phyloP scores from a whole-genome alignment of 64 coral and sea anemone species.

The Hydrozoanthus tunicans region DNA sequence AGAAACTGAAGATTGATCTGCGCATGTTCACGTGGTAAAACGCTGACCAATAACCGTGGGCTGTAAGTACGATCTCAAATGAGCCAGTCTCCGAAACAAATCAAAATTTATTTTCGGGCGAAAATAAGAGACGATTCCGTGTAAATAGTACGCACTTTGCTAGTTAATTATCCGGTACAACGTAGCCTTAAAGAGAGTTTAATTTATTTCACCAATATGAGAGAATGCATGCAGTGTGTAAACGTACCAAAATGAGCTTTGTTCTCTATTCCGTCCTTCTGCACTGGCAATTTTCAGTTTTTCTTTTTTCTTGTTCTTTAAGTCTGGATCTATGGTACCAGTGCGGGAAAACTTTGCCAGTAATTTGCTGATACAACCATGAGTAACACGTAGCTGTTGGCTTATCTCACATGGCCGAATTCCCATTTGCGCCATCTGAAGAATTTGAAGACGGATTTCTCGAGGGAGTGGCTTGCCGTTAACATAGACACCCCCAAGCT shows the following conservation, averaged over 20 bases:
- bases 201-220: neutral
- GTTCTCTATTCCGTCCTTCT: neutral
- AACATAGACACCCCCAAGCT: slow-evolving; percentile 33
- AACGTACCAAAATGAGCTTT: neutral
- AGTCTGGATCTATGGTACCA: slow-evolving; percentile 25
- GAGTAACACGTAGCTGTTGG: slow-evolving; percentile 26
- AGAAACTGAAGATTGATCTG: too few relatives aligned
- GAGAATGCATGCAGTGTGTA: neutral
- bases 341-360: slow-evolving; percentile 31
- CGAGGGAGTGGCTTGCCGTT: slow-evolving; percentile 32
- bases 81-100: too few relatives aligned
- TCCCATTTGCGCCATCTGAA: slow-evolving; percentile 34
- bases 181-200: too few relatives aligned
- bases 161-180: too few relatives aligned
- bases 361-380: slow-evolving; percentile 25
- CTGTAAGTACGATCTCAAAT: too few relatives aligned
- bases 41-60: too few relatives aligned
- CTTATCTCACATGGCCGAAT: slow-evolving; percentile 24
- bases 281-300: neutral
- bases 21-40: too few relatives aligned
- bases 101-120: too few relatives aligned
- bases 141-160: too few relatives aligned
- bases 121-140: too few relatives aligned
- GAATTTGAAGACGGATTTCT: slow-evolving; percentile 20
- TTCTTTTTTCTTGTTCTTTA: slow-evolving; percentile 18